Base-by-base conservation (phyloP, 2,113 vertebrate species). In the Crotalus tigris region DNA sequence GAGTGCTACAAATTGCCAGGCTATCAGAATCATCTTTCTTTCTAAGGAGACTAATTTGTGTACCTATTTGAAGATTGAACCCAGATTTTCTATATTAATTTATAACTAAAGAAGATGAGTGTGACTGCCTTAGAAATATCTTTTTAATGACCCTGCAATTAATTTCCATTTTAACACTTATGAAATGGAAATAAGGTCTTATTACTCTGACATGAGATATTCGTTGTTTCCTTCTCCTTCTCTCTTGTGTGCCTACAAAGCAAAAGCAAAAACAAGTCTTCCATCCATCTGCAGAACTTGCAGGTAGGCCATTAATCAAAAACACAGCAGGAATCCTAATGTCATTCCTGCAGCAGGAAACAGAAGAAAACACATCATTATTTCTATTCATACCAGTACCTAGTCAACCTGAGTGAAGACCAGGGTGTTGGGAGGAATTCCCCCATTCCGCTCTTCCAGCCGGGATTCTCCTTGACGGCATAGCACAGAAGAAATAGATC, bases 251-350 rank as follows among this genome's bases (percentile, higher is more conserved):
- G 58, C 93, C 92, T 86, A 90, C 51, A 49, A 49, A 49, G 49
- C 49, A 49, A 95, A 94, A 81, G 51, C 26, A 4, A 10, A 96
- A 95, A 87, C 88, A 95, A 95, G 94, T 57, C 55, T 57, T 58
- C 61, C 92, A 58, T 12, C 1, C 69, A n/a, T 94, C 94, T 95
- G 93, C 94, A 93, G 61, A 95, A 93, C 89, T 85, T 85, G 69
- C 95, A 96, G 95, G 92, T 95, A 96, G 69, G 93, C 94, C 87
- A 94, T 96, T 96, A 95, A 96, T 97, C 88, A 97, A 95, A 97
- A 95, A 55, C 88, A 69, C 90, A 94, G 75, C 29, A 0, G 94
- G 95, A 93, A 95, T 85, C 51, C 92, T 87, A 93, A 96, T 92
- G 91, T 85, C 91, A 91, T 96, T 96, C 91, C 59, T 95, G 93